Conservation (phyloP, 2,113 vertebrate species). For the Leiothrix lutea region DNA sequence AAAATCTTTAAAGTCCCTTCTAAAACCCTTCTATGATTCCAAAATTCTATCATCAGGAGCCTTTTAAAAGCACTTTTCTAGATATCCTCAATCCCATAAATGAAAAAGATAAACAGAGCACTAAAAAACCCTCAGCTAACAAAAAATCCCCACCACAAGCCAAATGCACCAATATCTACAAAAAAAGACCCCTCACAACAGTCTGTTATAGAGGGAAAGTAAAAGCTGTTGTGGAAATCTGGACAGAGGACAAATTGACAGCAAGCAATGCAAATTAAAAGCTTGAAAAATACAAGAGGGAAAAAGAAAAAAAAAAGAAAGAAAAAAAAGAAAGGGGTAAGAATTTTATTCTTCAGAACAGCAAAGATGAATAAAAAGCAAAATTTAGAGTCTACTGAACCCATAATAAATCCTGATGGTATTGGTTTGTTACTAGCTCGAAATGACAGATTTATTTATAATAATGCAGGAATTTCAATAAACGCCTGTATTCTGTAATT, state of each 20-base stretch:
- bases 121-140: neutral
- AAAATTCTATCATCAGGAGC: neutral
- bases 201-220: neutral
- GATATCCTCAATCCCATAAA: neutral
- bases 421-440: neutral
- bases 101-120: neutral
- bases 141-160: neutral
- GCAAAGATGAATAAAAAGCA: neutral
- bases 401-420: neutral
- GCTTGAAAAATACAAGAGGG: neutral
- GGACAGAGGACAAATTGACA: neutral
- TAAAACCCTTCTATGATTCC: neutral
- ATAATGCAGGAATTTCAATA: conserved; percentile 33
- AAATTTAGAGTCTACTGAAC: neutral
- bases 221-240: neutral
- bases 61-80: neutral
- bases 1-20: neutral
- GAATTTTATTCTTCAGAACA: neutral
- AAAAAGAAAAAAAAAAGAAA: too few relatives aligned
- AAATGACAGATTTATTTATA: conserved; percentile 43
- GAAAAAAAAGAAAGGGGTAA: neutral
- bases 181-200: neutral
- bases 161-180: neutral
- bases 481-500: neutral
- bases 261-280: neutral